These are phyloP conservation scores for Mesaphorura yosii DNA, from an alignment of 1,140 invertebrate species.

Conservation along the genomic window DNA sequence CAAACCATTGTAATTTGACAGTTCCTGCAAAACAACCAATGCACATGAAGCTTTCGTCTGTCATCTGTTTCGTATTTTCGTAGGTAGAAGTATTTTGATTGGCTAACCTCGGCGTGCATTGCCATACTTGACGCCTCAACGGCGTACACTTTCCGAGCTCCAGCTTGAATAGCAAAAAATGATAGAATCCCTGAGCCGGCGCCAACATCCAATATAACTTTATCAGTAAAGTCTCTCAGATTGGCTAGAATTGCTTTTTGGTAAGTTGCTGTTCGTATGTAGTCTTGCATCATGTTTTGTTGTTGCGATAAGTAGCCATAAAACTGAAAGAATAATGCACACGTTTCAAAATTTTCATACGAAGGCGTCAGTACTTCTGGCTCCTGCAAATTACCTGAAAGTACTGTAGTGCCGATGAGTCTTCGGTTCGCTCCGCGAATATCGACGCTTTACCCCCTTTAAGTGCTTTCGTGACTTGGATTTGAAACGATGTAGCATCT, in stretches of 20 bases:
- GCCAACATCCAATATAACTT: constrained; percentile 91
- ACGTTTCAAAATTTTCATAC: not conserved
- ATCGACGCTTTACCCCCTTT: constrained; percentile 66
- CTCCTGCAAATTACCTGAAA: constrained; percentile 46
- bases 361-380: not conserved
- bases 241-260: constrained; percentile 93
- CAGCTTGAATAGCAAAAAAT: constrained; percentile 96
- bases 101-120: constrained; percentile 77
- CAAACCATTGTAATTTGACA: constrained; percentile 83
- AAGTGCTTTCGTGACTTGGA: constrained; percentile 62
- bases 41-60: not conserved
- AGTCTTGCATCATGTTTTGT: constrained; percentile 99
- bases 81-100: no score
- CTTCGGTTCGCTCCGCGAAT: constrained; percentile 91
- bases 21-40: constrained; percentile 41
- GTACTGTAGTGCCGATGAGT: constrained; percentile 94
- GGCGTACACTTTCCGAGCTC: constrained; percentile 91
- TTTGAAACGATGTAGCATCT: constrained; percentile 66
- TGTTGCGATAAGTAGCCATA: constrained; percentile 98
- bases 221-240: constrained; percentile 79
- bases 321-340: constrained; percentile 56
- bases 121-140: constrained; percentile 99
- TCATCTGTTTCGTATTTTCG: constrained; percentile 7
- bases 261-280: constrained; percentile 95
- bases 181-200: constrained; percentile 94